Evolutionary conservation across 2,888 invertebrate genomes (phyloP), one percentile per base, ranked within the genome.

Genomic region (Temnothorax rugatulus): DNA sequence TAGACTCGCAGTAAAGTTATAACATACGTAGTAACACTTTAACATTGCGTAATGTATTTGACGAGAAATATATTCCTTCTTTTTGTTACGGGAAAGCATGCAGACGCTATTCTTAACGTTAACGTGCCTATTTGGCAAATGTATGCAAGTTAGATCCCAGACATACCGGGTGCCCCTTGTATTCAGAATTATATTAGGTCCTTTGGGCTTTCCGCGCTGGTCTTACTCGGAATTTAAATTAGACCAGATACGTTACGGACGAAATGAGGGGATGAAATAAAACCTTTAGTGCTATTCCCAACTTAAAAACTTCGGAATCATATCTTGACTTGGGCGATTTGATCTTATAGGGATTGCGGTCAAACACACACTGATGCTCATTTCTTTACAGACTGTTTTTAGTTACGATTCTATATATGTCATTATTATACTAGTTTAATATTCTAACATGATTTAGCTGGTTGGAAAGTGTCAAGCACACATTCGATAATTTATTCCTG

Each of bases 221-320:
- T 89, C 91, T 87, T 89, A 87, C 84, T 82, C 85, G 89, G 92
- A 93, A 93, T 93, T 93, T 92, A 92, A 92, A 93, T 93, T 92
- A 89, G 86, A 84, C 87, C 86, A 87, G 91, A 92, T 93, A 90
- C 90, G 91, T 90, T 91, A 89, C 86, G 86, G 82, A 84, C 82
- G 89, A 91, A 91, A 93, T 87, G 89, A 90, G 89, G 89, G 87
- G 90, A 89, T 66, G 89, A 89, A 90, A 92, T 89, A 90, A 90
- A 90, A 91, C 82, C 87, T 64, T 41, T 52, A 54, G 41, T 77
- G 44, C 63, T 74, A 52, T 44, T 50, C 18, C 4, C 13, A 66
- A 25, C 9, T 76, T 18, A 47, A 59, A 73, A 81, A 79, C 18
- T 79, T 59, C 0, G 13, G 11, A 5, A 34, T 11, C 38, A 59